These are phyloP conservation scores for Drosophila kohkoa DNA, from an alignment of 1,140 invertebrate species.

Conservation along the genomic window DNA sequence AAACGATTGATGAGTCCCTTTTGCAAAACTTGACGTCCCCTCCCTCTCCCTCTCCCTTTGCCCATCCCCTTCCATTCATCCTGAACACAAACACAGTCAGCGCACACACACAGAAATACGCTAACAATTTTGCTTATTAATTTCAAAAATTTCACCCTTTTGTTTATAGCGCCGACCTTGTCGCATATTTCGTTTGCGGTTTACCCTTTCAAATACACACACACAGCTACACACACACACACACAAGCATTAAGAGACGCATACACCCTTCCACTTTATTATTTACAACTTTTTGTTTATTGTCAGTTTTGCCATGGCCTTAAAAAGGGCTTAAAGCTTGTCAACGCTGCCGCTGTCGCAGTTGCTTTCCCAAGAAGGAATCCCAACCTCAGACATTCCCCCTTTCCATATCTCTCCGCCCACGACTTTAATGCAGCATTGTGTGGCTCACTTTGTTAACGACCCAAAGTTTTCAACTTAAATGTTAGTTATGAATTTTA, in stretches of 20 bases:
- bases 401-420: background rate
- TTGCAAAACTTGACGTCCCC: conserved; percentile 13
- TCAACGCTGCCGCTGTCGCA: conserved; percentile 54
- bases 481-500: conserved; percentile 83
- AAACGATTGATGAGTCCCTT: conserved; percentile 54
- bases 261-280: conserved; percentile 62
- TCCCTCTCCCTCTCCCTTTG: background rate
- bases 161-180: conserved; percentile 41
- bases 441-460: conserved; percentile 62
- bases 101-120: conserved; percentile 3
- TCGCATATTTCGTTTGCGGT: conserved; percentile 62
- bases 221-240: conserved; percentile 22
- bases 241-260: conserved; percentile 6
- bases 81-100: background rate
- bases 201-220: conserved; percentile 39
- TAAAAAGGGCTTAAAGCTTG: conserved; percentile 76
- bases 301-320: conserved; percentile 73
- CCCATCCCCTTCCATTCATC: background rate
- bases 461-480: conserved; percentile 78
- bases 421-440: conserved; percentile 28
- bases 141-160: conserved; percentile 60
- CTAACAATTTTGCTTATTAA: conserved; percentile 71
- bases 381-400: background rate
- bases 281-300: conserved; percentile 80
- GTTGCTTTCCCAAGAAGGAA: conserved; percentile 11